These are phyloP conservation scores for Pogonognathellus flavescens DNA, from an alignment of 1,140 invertebrate species.

Conservation along the genomic window DNA sequence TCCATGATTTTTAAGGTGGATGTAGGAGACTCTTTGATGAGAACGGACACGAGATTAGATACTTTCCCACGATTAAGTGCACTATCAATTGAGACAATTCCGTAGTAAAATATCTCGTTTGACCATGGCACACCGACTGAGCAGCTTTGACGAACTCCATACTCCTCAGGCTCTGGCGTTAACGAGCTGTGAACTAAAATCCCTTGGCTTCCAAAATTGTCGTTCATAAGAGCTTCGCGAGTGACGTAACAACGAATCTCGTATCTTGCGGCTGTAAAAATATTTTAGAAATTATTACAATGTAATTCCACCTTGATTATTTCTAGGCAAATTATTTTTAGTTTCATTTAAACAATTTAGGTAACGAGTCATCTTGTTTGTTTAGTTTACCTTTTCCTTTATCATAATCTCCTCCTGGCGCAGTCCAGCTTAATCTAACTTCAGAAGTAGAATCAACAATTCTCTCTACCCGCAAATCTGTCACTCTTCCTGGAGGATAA, in stretches of 20 bases:
- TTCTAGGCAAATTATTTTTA: too few species aligned
- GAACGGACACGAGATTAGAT: slow-evolving; percentile 68
- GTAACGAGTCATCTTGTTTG: too few species aligned
- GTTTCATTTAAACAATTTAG: too few species aligned
- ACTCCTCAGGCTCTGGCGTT: slow-evolving; percentile 67
- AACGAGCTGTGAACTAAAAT: slow-evolving; percentile 68
- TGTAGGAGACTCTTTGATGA: slow-evolving; percentile 68
- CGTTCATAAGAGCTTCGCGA: slow-evolving; percentile 66
- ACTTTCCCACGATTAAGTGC: slow-evolving; percentile 67
- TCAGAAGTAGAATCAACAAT: slow-evolving; percentile 67
- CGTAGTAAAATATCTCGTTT: slow-evolving; percentile 69
- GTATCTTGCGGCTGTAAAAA: slow-evolving; percentile 66
- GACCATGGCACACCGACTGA: slow-evolving; percentile 68
- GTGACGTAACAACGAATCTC: slow-evolving; percentile 69
- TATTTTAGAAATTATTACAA: slow-evolving; percentile 9
- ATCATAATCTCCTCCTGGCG: slow-evolving; percentile 69
- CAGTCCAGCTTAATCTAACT: slow-evolving; percentile 68
- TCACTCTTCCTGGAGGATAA: slow-evolving; percentile 67
- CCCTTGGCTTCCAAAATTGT: slow-evolving; percentile 68
- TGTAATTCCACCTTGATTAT: background rate
- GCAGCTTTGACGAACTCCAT: slow-evolving; percentile 67
- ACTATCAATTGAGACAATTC: slow-evolving; percentile 68
- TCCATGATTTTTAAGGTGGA: slow-evolving; percentile 65
- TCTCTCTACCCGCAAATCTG: slow-evolving; percentile 66
- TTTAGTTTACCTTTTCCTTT: slow-evolving; percentile 68